Percentiles rank a stretch among this genome's conserved stretches.
These are phyloP conservation scores for Perca fluviatilis DNA, from an alignment of 2,113 vertebrate species.

Conservation along the genomic window DNA sequence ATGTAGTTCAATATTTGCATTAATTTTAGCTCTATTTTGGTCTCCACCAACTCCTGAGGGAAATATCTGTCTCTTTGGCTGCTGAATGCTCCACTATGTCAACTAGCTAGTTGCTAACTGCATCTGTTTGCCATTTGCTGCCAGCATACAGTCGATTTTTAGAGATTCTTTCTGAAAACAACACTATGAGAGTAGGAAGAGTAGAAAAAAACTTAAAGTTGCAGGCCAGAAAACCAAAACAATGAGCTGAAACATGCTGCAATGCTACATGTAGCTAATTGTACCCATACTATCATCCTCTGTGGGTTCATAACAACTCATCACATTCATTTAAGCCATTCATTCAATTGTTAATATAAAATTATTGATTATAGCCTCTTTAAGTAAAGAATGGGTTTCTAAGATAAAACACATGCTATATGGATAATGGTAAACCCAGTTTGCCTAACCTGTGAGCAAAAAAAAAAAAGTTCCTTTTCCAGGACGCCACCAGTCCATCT, in stretches of 20 bases:
- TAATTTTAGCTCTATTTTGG: neutral
- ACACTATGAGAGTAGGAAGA: neutral
- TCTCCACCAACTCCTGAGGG: neutral
- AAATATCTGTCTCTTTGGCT: neutral
- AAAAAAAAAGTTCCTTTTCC: conserved; percentile 1
- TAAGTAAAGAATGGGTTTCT: no score
- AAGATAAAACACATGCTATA: neutral
- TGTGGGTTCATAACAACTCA: neutral
- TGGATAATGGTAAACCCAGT: neutral
- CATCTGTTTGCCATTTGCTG: neutral
- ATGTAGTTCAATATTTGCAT: neutral
- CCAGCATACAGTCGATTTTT: neutral
- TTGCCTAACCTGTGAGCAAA: conserved; percentile 14
- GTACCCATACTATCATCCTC: neutral
- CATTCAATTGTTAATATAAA: neutral
- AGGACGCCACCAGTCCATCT: conserved; percentile 28
- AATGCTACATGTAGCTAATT: neutral
- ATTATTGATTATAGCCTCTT: neutral
- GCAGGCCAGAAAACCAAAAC: neutral
- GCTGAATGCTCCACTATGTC: neutral
- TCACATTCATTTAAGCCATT: neutral
- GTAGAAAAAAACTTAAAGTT: neutral
- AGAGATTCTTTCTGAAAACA: neutral
- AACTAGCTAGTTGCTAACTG: neutral
- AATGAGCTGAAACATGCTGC: neutral